Evolutionary conservation across 2,797 vertebrate genomes (phyloP), one percentile per base, ranked within the genome.

Genomic region (Crocodylus rhombifer): DNA sequence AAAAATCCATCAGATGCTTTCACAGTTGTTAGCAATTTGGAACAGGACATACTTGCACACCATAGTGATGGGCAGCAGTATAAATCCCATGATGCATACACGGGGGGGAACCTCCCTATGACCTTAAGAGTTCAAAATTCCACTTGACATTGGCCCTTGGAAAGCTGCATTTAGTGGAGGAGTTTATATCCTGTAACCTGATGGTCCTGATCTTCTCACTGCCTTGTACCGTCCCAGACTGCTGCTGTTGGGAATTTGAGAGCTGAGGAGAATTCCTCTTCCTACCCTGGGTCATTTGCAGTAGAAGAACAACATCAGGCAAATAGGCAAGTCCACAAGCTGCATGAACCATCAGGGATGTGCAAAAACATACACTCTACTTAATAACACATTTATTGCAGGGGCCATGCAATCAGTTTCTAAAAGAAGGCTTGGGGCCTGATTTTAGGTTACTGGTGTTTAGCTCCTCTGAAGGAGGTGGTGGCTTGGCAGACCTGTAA

Each of bases 221-320:
- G 86, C 36, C 87, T 16, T 23, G 25, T 56, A 75, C 56, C 79
- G 71, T 33, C 13, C 6, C 30, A 36, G 10, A 36, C 65, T 79
- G 60, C 67, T 86, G 86, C 36, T 2, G 0, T 67, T 88, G 79
- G 33, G 86, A 77, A 91, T 82, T 90, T 55, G 26, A 91, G 82
- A 78, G 90, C 69, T 51, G 58, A 83, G 71, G 83, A 60, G 79
- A 89, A 71, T 51, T 57, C 60, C 77, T 91, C 90, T 81, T 33
- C 65, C 81, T 64, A 91, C 60, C n/a, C 71, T 88, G 91, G 42
- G 25, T 77, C 57, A 76, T n/a, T 55, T 91, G 84, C 89, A 91
- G 81, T 79, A 36, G 76, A 74, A 65, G 56, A 51, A 51, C 42
- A 51, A 51, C 90, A 89, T 83, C 77, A 94, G 64, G 88, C 82